Evolutionary conservation across 1,140 invertebrate species (phyloP).

Genomic region (Pseudoatta argentina): DNA sequence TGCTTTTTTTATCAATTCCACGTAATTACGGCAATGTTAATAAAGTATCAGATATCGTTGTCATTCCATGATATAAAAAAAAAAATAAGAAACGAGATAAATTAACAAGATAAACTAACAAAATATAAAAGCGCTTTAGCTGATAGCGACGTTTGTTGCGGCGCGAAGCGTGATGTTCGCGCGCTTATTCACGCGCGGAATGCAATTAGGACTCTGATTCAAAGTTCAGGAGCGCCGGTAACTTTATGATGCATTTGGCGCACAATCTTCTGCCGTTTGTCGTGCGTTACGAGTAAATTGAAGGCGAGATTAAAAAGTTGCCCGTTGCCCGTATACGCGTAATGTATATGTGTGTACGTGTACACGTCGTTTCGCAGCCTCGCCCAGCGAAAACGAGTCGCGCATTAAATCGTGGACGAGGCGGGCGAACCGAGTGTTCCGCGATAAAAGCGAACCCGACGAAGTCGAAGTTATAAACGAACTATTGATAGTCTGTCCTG

Average conservation of each 20-base stretch:
- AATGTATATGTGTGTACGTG: neutral
- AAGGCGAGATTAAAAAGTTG: slow-evolving; percentile 63
- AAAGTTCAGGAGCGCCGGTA: slow-evolving; percentile 56
- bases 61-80: neutral
- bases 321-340: neutral
- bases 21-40: neutral
- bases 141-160: slow-evolving; percentile 47
- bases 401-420: slow-evolving; percentile 50
- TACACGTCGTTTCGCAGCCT: slow-evolving; percentile 8
- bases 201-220: slow-evolving; percentile 55
- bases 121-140: slow-evolving; percentile 16
- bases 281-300: slow-evolving; percentile 52
- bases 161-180: neutral
- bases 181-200: slow-evolving; percentile 45
- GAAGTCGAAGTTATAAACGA: slow-evolving; percentile 61
- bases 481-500: slow-evolving; percentile 61
- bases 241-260: slow-evolving; percentile 59
- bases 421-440: slow-evolving; percentile 31
- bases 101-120: neutral
- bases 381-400: slow-evolving; percentile 42
- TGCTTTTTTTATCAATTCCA: neutral
- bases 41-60: neutral
- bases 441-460: slow-evolving; percentile 49
- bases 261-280: slow-evolving; percentile 51
- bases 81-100: slow-evolving; percentile 4